Conservation (phyloP, 2,797 vertebrate genomes). For the Phaenicophaeus curvirostris region DNA sequence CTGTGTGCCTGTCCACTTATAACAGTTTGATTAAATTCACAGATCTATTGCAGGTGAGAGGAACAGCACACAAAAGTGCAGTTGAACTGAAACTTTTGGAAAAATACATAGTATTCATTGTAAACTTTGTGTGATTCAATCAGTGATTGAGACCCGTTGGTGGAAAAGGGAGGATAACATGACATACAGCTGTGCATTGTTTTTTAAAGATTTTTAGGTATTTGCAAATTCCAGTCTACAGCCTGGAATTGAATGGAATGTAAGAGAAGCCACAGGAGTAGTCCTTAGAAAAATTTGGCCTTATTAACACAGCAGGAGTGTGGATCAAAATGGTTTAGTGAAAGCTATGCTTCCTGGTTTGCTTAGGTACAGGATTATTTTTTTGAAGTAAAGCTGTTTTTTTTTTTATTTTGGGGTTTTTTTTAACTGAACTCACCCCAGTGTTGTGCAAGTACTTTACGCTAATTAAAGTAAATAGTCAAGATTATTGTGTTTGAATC, state of each 20-base stretch:
- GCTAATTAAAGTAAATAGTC: not conserved
- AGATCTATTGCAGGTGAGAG: not conserved
- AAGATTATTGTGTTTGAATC: not conserved
- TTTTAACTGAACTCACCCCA: not conserved
- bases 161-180: not conserved
- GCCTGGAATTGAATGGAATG: not conserved
- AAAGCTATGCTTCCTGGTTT: not conserved
- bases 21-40: not conserved
- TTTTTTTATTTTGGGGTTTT: not conserved
- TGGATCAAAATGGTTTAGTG: not conserved
- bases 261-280: not conserved
- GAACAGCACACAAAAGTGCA: not conserved
- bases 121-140: not conserved
- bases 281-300: not conserved
- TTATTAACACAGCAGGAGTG: not conserved
- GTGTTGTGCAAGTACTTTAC: not conserved
- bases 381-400: not conserved
- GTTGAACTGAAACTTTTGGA: not conserved
- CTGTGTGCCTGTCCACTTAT: not conserved
- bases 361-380: not conserved
- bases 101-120: not conserved
- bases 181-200: not conserved
- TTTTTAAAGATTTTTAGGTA: not conserved
- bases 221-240: not conserved
- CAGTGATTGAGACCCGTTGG: not conserved